Evolutionary conservation across 2,888 invertebrate genomes (phyloP).

Genomic region (Drosophila villosipedis): DNA sequence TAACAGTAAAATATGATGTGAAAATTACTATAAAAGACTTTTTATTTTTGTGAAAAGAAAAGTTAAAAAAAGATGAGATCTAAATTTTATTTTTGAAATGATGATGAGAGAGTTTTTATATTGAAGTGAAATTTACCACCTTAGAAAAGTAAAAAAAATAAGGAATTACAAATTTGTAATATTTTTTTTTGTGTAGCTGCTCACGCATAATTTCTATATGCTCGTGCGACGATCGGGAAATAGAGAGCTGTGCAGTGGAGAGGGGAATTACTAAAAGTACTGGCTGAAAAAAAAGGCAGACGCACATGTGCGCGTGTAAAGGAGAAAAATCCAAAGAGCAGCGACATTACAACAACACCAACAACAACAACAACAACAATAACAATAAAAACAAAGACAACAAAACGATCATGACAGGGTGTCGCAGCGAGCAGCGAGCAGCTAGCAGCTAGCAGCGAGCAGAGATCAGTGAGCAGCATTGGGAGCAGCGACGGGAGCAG

Average conservation of each 20-base stretch:
- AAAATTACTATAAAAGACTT: accelerated
- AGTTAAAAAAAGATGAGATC: not conserved
- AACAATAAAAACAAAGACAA: constrained; percentile 18
- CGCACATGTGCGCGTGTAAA: constrained; percentile 70
- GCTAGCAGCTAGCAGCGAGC: not conserved
- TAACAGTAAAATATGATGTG: not conserved
- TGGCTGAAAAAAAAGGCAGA: constrained; percentile 21
- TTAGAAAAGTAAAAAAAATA: not conserved
- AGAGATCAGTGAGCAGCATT: not conserved
- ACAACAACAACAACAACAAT: constrained; percentile 27
- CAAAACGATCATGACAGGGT: constrained; percentile 60
- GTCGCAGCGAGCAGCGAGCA: constrained; percentile 23
- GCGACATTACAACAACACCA: constrained; percentile 36
- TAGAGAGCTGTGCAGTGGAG: constrained; percentile 3
- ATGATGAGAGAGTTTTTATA: not conserved
- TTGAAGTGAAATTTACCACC: not conserved
- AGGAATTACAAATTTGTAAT: too few species aligned
- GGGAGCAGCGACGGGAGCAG: constrained; percentile 42
- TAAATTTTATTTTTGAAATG: not conserved
- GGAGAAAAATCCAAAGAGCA: constrained; percentile 50
- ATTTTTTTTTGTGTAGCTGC: constrained; percentile 21
- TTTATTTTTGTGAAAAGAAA: not conserved
- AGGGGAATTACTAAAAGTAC: constrained; percentile 23
- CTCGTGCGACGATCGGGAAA: constrained; percentile 28
- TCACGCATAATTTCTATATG: constrained; percentile 59